phyloP scores from a whole-genome alignment of 2,113 vertebrate species.

The Hylia prasina region DNA sequence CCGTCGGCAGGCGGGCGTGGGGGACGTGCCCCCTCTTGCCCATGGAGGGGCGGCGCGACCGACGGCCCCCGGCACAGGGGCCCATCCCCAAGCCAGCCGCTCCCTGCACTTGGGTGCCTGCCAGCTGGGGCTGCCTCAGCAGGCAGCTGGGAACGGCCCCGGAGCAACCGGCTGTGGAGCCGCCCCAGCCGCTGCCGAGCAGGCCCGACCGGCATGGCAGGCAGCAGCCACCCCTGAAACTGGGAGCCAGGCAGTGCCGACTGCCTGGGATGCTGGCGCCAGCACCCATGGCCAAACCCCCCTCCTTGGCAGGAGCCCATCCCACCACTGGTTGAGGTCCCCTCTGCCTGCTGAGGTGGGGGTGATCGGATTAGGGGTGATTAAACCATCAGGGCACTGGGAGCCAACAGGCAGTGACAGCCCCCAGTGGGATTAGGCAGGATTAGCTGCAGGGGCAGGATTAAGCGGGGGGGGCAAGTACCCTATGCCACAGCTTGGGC shows the following conservation, averaged over 20 bases:
- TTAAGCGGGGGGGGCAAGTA: not conserved
- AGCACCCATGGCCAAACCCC: not conserved
- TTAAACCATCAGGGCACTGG: slow-evolving; percentile 33
- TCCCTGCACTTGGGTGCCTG: slow-evolving; percentile 48
- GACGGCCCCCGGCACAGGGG: slow-evolving; percentile 19
- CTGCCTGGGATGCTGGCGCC: not conserved
- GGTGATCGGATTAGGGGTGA: slow-evolving; percentile 39
- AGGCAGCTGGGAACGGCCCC: slow-evolving; percentile 40
- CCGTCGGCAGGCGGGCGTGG: not conserved
- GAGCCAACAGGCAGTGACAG: slow-evolving; percentile 56
- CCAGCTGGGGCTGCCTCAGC: slow-evolving; percentile 53
- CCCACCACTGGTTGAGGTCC: not conserved
- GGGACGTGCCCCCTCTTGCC: slow-evolving; percentile 47
- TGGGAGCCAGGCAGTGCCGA: slow-evolving; percentile 4
- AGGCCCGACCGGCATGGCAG: slow-evolving; percentile 54
- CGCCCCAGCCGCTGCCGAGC: slow-evolving; percentile 52
- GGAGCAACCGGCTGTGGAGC: slow-evolving; percentile 29
- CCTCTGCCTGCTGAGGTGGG: not conserved
- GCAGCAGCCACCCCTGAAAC: slow-evolving; percentile 45
- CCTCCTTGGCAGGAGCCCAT: not conserved
- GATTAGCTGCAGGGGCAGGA: slow-evolving; percentile 45
- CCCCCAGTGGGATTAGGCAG: slow-evolving; percentile 52
- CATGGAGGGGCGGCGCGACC: not conserved
- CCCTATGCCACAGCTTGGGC: not conserved
- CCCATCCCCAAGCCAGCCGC: slow-evolving; percentile 50